phyloP scores from a whole-genome alignment of 2,113 vertebrate genomes.

The Phoxinus phoxinus region DNA sequence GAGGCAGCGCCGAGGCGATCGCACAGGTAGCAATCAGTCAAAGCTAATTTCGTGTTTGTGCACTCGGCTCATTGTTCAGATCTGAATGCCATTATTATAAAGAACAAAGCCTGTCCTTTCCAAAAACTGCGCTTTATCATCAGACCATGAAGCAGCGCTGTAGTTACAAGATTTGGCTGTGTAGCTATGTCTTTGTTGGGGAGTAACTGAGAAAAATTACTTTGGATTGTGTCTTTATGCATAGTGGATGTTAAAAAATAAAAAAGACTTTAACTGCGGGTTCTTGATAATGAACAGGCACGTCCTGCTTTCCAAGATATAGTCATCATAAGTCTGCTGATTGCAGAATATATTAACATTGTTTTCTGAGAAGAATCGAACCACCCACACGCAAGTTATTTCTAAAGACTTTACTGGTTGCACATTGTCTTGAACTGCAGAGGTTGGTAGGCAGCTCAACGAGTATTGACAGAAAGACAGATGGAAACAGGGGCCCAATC shows the following conservation, averaged over 20 bases:
- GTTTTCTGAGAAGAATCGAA: conserved; percentile 37
- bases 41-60: conserved; percentile 44
- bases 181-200: conserved; percentile 7
- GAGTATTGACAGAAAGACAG: conserved; percentile 40
- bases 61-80: conserved; percentile 39
- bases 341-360: conserved; percentile 48
- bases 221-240: neutral
- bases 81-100: conserved; percentile 37
- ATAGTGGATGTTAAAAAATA: neutral
- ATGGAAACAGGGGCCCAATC: conserved; percentile 26
- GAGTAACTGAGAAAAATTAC: conserved; percentile 25
- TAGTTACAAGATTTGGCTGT: conserved; percentile 36
- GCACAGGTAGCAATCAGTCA: conserved; percentile 46
- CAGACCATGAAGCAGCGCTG: conserved; percentile 35
- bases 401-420: conserved; percentile 25
- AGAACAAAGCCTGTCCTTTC: conserved; percentile 42
- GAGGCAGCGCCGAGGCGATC: conserved; percentile 12
- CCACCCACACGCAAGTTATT: conserved; percentile 38
- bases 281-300: conserved; percentile 28
- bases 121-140: conserved; percentile 34
- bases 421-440: conserved; percentile 34
- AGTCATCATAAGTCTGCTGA: conserved; percentile 35
- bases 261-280: neutral
- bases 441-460: conserved; percentile 46
- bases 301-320: conserved; percentile 1